phyloP scores from a whole-genome alignment of 1,140 invertebrate genomes.

The Capitella teleta region DNA sequence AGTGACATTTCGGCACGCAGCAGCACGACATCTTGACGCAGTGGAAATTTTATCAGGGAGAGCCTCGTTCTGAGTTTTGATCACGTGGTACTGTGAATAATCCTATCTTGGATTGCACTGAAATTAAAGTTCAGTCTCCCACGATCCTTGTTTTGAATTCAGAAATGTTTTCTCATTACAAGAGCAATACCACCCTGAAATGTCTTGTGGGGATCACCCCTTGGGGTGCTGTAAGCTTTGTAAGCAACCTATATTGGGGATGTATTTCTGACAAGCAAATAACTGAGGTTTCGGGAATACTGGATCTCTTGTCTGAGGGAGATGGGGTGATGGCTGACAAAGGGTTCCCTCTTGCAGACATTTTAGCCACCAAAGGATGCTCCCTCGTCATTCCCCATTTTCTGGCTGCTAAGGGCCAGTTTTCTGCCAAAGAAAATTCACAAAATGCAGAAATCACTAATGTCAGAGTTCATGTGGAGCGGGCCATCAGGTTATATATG shows the following conservation, averaged over 20 bases:
- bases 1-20: too few species aligned
- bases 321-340: conserved; percentile 4
- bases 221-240: conserved; percentile 1
- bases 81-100: background rate
- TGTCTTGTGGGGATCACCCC: conserved; percentile 1
- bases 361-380: background rate
- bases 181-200: conserved; percentile 1
- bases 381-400: conserved; percentile 3
- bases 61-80: too few species aligned
- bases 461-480: conserved; percentile 3
- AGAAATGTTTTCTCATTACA: conserved; percentile 1
- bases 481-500: too few species aligned
- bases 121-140: background rate
- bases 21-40: too few species aligned
- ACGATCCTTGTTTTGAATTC: background rate
- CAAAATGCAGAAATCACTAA: background rate
- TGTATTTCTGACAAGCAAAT: conserved; percentile 4
- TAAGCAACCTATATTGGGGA: background rate
- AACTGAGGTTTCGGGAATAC: background rate
- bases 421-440: background rate
- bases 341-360: background rate
- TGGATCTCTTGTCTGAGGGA: background rate
- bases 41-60: too few species aligned
- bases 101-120: conserved; percentile 6
- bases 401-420: background rate